These are phyloP conservation scores for Microdon myrmicae DNA, from an alignment of 2,888 invertebrate species.

Conservation along the genomic window DNA sequence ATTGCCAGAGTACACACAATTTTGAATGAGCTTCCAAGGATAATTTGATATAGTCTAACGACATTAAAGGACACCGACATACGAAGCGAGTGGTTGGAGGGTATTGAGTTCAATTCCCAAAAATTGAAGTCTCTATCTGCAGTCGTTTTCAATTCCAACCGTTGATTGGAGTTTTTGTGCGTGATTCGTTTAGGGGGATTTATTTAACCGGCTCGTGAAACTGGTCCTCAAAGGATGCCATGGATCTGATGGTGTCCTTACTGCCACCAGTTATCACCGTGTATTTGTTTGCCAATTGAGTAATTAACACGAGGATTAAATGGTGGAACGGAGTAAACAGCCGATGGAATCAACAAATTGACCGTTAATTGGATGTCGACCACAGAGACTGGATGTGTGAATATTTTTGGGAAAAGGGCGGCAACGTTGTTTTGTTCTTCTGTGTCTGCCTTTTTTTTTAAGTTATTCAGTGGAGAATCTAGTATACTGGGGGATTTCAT, in stretches of 20 bases:
- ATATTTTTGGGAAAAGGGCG: too few species aligned
- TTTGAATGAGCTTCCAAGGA: slow-evolving; percentile 41
- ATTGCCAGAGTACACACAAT: slow-evolving; percentile 33
- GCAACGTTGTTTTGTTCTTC: too few species aligned
- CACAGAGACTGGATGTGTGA: too few species aligned
- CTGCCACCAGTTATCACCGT: neutral
- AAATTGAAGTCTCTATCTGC: slow-evolving; percentile 17
- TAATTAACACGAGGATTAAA: slow-evolving; percentile 15
- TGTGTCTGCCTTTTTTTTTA: too few species aligned
- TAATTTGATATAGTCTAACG: slow-evolving; percentile 41
- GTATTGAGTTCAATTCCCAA: slow-evolving; percentile 3
- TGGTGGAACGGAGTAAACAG: neutral
- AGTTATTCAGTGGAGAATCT: too few species aligned
- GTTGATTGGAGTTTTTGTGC: slow-evolving; percentile 12
- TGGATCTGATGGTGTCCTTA: neutral
- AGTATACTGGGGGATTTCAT: too few species aligned
- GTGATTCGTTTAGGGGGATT: slow-evolving; percentile 6
- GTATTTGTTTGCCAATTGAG: neutral
- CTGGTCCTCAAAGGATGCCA: neutral
- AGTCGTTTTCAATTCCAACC: slow-evolving; percentile 24
- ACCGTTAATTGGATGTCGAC: slow-evolving; percentile 12
- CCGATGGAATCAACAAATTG: neutral
- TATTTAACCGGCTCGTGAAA: slow-evolving; percentile 7
- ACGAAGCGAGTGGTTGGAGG: too few species aligned
- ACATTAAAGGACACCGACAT: slow-evolving; percentile 29